Percentiles rank a stretch among this genome's conserved stretches.
Evolutionary conservation across 2,888 invertebrate species (phyloP).

Genomic region (Pasiphila rectangulata): DNA sequence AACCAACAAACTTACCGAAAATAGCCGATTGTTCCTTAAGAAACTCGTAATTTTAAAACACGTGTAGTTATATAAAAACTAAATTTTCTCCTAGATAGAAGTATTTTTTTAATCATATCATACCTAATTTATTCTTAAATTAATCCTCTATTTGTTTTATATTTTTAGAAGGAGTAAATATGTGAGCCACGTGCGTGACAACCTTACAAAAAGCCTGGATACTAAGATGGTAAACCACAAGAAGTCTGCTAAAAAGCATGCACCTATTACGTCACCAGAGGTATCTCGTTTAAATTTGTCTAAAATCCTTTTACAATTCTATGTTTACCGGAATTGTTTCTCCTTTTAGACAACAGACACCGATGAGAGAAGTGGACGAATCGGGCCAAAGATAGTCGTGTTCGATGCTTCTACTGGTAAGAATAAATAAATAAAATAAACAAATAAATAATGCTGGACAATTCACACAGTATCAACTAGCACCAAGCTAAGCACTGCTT

Average conservation of each 20-base stretch:
- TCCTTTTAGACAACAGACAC: slow-evolving; percentile 45
- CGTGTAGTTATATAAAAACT: no score
- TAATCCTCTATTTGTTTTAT: background rate
- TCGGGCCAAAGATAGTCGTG: slow-evolving; percentile 71
- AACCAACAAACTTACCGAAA: no score
- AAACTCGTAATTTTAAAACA: no score
- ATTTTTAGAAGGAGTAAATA: slow-evolving; percentile 62
- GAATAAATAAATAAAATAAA: background rate
- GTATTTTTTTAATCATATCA: no score
- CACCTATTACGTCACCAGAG: slow-evolving; percentile 41
- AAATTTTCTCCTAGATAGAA: no score
- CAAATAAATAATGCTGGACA: no score
- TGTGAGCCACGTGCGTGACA: slow-evolving; percentile 64
- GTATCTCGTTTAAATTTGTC: slow-evolving; percentile 31
- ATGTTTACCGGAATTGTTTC: background rate
- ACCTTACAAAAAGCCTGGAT: slow-evolving; percentile 60
- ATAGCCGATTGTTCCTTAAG: no score
- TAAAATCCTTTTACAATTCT: no score
- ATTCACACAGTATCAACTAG: no score
- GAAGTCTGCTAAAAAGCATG: slow-evolving; percentile 57
- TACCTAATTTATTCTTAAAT: no score
- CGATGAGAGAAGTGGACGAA: slow-evolving; percentile 61
- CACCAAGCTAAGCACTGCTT: no score
- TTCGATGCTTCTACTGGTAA: slow-evolving; percentile 72
- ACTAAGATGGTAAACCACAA: slow-evolving; percentile 51